Conservation (phyloP, 2,888 invertebrate genomes). For the Lycia hirtaria region DNA sequence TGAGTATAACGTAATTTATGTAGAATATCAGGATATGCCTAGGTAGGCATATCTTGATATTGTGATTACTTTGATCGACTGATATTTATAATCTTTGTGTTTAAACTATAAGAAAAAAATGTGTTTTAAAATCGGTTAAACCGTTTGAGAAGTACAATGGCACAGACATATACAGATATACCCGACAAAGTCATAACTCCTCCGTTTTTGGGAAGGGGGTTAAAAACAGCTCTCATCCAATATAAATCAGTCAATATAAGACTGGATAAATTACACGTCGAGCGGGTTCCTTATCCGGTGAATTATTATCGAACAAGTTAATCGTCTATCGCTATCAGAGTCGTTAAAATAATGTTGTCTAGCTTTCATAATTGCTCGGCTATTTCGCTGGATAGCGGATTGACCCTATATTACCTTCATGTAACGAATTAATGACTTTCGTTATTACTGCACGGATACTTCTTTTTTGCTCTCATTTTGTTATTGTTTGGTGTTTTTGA, state of each 20-base stretch:
- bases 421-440: conserved; percentile 34
- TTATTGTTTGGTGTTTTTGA: too few species aligned
- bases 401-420: conserved; percentile 29
- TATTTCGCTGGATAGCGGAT: conserved; percentile 30
- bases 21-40: too few species aligned
- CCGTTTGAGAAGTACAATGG: too few species aligned
- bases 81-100: too few species aligned
- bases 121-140: too few species aligned
- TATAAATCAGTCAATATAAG: conserved; percentile 5
- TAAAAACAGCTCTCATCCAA: neutral
- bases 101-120: too few species aligned
- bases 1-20: too few species aligned
- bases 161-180: too few species aligned
- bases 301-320: conserved; percentile 12
- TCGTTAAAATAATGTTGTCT: conserved; percentile 19
- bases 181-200: too few species aligned
- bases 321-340: conserved; percentile 3
- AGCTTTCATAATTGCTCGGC: conserved; percentile 16
- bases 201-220: neutral
- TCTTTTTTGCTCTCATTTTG: too few species aligned
- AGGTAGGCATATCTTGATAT: too few species aligned
- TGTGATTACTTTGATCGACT: too few species aligned
- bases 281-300: conserved; percentile 4
- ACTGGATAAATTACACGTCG: conserved; percentile 7
- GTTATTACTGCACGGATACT: conserved; percentile 30